Base-by-base conservation (phyloP, 2,797 vertebrate species). In the Botia almorhae region DNA sequence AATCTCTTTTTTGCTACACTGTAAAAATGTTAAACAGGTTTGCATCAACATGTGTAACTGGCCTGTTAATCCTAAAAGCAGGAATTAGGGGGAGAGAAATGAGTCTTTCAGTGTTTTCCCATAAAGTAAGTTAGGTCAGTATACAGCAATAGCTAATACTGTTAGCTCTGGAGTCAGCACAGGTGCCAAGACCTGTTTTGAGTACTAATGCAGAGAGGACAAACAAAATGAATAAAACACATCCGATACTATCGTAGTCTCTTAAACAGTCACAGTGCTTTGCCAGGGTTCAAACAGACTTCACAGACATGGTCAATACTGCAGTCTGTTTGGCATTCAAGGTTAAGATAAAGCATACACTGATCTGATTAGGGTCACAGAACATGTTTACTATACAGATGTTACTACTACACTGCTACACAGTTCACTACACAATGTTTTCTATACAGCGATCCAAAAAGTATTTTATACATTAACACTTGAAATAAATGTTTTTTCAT, bases 111-210 rank as follows among this genome's bases (percentile, higher is more conserved):
- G 14, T 17, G 16, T 5, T 26, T 71, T 56, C 19, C 43, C 63
- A 43, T 39, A 10, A 36, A 70, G 63, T 76, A 46, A 14, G 19
- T 67, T 46, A 72, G 74, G 74, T 48, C 69, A 82, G 21, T 58
- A 5, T 26, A 70, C 63, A 55, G 26, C 55, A 46, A 23, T 19
- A 77, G 58, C 21, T 77, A 82, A 77, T 82, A 68, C 68, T 82
- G 60, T 60, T 82, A 71, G 50, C 68, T 7, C 14, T 46, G 23
- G 46, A 65, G 33, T 65, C 55, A 65, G 21, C 50, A 29, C 56
- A 46, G 19, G 56, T 29, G 1, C 67, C 21, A 19, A 21, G 23
- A 67, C 33, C 36, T 43, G 50, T 6, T 69, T 46, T 46, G 64
- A 46, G 21, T 23, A 77, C 56, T 50, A 50, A 14, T 26, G 7